These are phyloP conservation scores for human (Homo sapiens) DNA, from an alignment of 2,113 vertebrate genomes.

Conservation along the genomic window DNA sequence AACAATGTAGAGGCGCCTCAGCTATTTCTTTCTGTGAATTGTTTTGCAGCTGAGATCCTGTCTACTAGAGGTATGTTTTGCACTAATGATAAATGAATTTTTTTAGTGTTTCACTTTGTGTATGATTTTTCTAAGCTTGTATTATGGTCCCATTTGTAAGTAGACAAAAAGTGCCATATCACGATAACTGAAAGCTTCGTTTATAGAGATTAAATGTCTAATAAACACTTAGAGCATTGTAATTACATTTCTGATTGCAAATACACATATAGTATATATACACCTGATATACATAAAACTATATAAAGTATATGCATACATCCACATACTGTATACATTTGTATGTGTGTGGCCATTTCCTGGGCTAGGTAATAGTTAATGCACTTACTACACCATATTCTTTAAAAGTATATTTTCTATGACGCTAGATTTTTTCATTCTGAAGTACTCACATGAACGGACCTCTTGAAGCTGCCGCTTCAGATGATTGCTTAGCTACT, in stretches of 20 bases:
- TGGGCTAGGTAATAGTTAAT: accelerated
- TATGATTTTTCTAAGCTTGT: not conserved
- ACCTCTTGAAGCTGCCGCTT: not conserved
- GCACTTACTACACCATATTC: not conserved
- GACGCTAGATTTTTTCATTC: no score
- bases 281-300: not conserved
- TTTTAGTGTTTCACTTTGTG: not conserved
- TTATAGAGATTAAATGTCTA: not conserved
- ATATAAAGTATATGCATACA: not conserved
- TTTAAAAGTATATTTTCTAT: accelerated
- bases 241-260: not conserved
- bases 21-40: accelerated
- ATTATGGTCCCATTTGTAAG: not conserved
- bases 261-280: not conserved
- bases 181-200: not conserved
- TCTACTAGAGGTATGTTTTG: accelerated
- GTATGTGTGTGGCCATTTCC: no score
- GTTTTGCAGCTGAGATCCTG: not conserved
- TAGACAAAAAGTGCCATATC: not conserved
- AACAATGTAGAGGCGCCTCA: accelerated
- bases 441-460: accelerated
- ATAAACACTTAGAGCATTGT: not conserved
- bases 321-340: accelerated
- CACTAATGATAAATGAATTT: accelerated
- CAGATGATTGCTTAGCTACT: accelerated